phyloP scores from a whole-genome alignment of 2,797 vertebrate genomes.

The Sphenodon punctatus region DNA sequence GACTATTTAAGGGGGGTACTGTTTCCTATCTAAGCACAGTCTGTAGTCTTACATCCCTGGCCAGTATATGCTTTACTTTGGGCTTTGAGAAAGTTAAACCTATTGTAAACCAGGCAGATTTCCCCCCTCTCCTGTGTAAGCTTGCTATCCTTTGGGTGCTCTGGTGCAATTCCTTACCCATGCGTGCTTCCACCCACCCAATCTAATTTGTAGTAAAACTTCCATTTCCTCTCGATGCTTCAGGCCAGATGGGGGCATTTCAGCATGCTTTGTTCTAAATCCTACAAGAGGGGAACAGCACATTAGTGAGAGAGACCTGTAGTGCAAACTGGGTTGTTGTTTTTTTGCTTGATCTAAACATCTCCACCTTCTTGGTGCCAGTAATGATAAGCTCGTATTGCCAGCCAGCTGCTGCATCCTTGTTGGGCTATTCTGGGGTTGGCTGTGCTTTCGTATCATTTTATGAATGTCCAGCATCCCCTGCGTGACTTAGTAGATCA shows the following conservation, averaged over 20 bases:
- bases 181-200: too few species aligned
- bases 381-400: neutral
- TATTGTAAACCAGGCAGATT: neutral
- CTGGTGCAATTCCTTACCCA: too few species aligned
- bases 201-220: neutral
- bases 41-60: too few species aligned
- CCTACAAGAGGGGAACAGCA: neutral
- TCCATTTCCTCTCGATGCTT: too few species aligned
- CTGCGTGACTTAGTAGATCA: accelerated
- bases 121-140: neutral
- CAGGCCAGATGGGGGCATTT: accelerated
- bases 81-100: too few species aligned
- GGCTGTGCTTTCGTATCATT: neutral
- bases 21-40: too few species aligned
- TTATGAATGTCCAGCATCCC: accelerated
- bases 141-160: neutral
- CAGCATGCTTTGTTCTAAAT: accelerated
- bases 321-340: accelerated
- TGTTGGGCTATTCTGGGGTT: accelerated
- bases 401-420: accelerated
- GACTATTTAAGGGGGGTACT: too few species aligned
- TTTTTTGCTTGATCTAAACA: accelerated
- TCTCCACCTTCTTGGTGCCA: neutral
- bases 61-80: too few species aligned
- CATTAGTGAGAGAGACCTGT: accelerated